These are phyloP conservation scores for Ia io DNA, from an alignment of 2,113 vertebrate genomes.

Conservation along the genomic window DNA sequence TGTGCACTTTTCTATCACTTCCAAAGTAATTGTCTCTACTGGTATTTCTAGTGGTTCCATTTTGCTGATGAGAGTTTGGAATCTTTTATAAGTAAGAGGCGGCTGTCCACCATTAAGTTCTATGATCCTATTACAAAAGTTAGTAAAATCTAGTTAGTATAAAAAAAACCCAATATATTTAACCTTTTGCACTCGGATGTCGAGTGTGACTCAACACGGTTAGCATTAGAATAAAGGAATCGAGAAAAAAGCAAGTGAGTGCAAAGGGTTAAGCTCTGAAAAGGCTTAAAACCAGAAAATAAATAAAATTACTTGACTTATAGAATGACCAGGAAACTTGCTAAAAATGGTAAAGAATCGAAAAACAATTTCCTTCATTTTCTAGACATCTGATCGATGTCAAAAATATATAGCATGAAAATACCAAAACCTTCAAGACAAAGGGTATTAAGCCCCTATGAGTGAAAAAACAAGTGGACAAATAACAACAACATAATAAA, in stretches of 20 bases:
- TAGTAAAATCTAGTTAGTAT: constrained; percentile 37
- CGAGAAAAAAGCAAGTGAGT: no score
- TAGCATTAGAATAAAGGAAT: no score
- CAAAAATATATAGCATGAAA: neutral
- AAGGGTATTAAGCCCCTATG: neutral
- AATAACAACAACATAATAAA: neutral
- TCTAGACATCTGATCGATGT: neutral
- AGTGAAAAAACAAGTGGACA: neutral
- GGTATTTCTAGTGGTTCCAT: constrained; percentile 95
- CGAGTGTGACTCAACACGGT: no score
- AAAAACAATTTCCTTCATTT: constrained; percentile 45
- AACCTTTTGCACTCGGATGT: no score
- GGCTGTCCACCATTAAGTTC: constrained; percentile 97
- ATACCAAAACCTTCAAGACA: constrained; percentile 8
- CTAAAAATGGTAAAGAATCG: constrained; percentile 22
- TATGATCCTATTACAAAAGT: constrained; percentile 89
- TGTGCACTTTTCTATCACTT: constrained; percentile 90
- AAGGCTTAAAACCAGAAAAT: constrained; percentile 43
- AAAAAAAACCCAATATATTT: neutral
- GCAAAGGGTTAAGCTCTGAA: constrained; percentile 22
- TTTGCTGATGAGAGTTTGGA: constrained; percentile 96
- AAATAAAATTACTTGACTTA: constrained; percentile 42
- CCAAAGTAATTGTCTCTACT: constrained; percentile 91
- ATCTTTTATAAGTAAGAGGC: constrained; percentile 97
- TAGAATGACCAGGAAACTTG: neutral